Percentiles rank a stretch among this genome's conserved stretches.
Conservation (phyloP, 2,113 vertebrate species). For the Lophius piscatorius region DNA sequence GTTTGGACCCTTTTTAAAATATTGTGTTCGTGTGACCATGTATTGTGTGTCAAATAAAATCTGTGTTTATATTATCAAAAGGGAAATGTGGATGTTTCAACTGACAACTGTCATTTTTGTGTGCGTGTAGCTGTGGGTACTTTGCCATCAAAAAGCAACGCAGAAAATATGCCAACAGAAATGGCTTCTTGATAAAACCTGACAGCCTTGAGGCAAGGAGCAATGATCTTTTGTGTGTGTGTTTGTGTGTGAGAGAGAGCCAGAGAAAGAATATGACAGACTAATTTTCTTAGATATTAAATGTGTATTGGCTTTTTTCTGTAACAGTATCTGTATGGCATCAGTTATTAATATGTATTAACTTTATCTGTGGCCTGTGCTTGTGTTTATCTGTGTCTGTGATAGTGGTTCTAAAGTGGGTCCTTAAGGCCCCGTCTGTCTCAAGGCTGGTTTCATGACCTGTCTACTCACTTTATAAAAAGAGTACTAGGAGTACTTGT, state of each 20-base stretch:
- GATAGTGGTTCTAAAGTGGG: constrained; percentile 40
- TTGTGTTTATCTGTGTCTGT: constrained; percentile 28
- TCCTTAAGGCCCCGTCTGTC: constrained; percentile 62
- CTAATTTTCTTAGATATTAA: constrained; percentile 12
- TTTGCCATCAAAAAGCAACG: constrained; percentile 50
- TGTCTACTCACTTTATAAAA: constrained; percentile 54
- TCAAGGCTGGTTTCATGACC: constrained; percentile 53
- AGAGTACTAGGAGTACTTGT: constrained; percentile 42
- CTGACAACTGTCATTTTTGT: constrained; percentile 14
- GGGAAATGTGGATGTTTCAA: constrained; percentile 49
- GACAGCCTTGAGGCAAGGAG: constrained; percentile 43
- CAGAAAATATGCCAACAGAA: constrained; percentile 47
- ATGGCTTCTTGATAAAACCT: constrained; percentile 51
- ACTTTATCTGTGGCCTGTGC: constrained; percentile 1
- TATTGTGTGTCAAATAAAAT: constrained; percentile 44
- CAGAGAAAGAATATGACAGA: too few species aligned
- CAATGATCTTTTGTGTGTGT: constrained; percentile 42
- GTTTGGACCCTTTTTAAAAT: neutral
- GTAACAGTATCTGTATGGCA: neutral
- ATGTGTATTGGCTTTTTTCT: constrained; percentile 2
- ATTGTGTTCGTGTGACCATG: constrained; percentile 1
- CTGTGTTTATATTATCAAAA: constrained; percentile 30
- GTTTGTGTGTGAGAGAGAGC: too few species aligned
- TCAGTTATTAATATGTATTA: neutral
- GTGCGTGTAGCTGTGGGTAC: constrained; percentile 25